Evolutionary conservation across 2,797 vertebrate species (phyloP).

Genomic region (Eurystomus glaucurus): DNA sequence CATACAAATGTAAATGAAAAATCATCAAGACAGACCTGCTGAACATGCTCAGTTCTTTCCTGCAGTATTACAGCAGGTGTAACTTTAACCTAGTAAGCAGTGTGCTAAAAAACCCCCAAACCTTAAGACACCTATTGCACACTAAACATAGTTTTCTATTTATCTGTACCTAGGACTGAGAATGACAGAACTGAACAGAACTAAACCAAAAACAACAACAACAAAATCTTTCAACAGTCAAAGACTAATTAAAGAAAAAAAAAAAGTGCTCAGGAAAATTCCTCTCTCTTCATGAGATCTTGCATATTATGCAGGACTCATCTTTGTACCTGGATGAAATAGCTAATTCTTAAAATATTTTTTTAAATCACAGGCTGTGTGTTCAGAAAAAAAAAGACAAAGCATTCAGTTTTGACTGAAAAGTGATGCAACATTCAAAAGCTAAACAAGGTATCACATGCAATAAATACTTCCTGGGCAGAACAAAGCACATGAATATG

Average conservation of each 20-base stretch:
- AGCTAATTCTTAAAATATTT: background rate
- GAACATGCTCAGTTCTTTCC: background rate
- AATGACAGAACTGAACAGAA: background rate
- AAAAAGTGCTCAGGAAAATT: background rate
- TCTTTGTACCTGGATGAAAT: background rate
- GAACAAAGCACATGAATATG: background rate
- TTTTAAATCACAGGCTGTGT: background rate
- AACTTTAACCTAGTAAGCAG: background rate
- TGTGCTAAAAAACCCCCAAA: background rate
- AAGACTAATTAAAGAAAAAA: background rate
- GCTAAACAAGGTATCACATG: background rate
- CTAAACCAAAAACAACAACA: rapidly evolving
- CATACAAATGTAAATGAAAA: background rate
- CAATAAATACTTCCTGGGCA: background rate
- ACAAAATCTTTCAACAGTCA: rapidly evolving
- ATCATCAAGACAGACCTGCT: background rate
- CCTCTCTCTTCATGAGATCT: background rate
- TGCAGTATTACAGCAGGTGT: background rate
- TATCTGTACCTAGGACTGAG: background rate
- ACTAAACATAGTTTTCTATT: background rate
- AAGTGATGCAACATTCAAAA: background rate
- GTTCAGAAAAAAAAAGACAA: background rate
- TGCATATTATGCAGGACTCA: background rate
- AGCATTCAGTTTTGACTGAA: background rate
- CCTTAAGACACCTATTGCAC: background rate